Percentiles rank a stretch among this genome's conserved stretches.
These are phyloP conservation scores for Monopis laevigella DNA, from an alignment of 2,888 invertebrate species.

Conservation along the genomic window DNA sequence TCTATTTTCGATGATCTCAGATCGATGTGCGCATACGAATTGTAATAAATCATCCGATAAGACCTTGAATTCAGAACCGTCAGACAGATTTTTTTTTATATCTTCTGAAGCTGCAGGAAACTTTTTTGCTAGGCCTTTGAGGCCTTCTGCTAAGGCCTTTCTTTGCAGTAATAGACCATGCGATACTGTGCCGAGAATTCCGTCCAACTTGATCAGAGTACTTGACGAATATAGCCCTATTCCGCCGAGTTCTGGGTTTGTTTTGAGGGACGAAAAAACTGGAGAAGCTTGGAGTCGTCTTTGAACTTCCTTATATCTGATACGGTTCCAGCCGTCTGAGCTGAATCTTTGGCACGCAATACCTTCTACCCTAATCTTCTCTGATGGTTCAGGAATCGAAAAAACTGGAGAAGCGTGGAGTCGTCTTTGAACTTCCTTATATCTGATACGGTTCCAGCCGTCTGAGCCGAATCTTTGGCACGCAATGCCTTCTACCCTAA, in stretches of 20 bases:
- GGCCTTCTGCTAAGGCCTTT: not conserved
- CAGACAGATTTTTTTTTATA: not conserved
- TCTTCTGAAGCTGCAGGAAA: not conserved
- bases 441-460: not conserved
- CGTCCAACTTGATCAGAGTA: not conserved
- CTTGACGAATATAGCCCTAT: not conserved
- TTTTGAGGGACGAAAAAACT: not conserved
- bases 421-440: not conserved
- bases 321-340: not conserved
- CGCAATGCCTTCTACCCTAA: not conserved
- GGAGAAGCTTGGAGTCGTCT: not conserved
- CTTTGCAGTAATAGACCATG: not conserved
- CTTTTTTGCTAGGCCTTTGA: not conserved
- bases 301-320: not conserved
- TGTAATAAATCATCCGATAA: not conserved
- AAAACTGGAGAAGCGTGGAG: not conserved
- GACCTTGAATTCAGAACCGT: not conserved
- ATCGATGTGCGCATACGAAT: not conserved
- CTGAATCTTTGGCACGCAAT: not conserved
- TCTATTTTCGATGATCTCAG: not conserved
- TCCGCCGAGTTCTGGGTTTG: not conserved
- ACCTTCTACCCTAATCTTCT: not conserved
- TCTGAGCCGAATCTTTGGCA: not conserved
- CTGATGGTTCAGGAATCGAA: not conserved
- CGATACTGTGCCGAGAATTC: not conserved